Evolutionary conservation across 23 tunicate species (phyloP), one percentile per base, ranked within the genome.

Genomic region (Trididemnum miniatum): DNA sequence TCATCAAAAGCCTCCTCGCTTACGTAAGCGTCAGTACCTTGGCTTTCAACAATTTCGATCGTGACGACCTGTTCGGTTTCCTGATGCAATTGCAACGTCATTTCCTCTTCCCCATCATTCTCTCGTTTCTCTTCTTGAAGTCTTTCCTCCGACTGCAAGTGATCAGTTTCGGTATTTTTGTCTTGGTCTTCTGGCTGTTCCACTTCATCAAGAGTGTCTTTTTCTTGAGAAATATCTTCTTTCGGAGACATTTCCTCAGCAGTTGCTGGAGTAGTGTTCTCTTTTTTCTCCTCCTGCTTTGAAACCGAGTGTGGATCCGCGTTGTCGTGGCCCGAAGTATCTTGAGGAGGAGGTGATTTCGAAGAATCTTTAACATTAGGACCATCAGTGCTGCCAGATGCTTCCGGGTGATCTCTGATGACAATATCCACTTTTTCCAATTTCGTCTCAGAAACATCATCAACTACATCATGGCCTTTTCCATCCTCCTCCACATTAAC

Each of bases 161-260:
- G 54, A 59, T 18, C 73, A 1, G 4, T 73, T 35, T 59, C 87
- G 24, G 59, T 0, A 37, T 29, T 60, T 67, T 65, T 50, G 1
- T 38, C 83, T 66, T 77, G 24, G 30, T 36, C 35, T 69, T 66
- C 85, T 40, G 35, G 29, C 3, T 71, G 69, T 36, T 78, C 76
- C 4, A 3, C 44, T 57, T 30, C 49, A 27, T 15, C 69, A 22
- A 4, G 69, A 62, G 27, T 24, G 29, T 22, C 80, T 50, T 15
- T 36, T 50, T 76, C 65, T 44, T 15, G 33, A 31, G 71, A 27
- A 27, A 28, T 31, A 15, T 65, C 71, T 65, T 65, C 71, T 20
- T 31, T 65, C 26, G 0, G 71, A 65, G 33, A 26, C 15, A 27
- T 20, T 0, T 65, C 71, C 22, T n/a, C 23, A 52, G 62, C 62